Conservation (phyloP, 2,113 vertebrate genomes). For the Rattus rattus region DNA sequence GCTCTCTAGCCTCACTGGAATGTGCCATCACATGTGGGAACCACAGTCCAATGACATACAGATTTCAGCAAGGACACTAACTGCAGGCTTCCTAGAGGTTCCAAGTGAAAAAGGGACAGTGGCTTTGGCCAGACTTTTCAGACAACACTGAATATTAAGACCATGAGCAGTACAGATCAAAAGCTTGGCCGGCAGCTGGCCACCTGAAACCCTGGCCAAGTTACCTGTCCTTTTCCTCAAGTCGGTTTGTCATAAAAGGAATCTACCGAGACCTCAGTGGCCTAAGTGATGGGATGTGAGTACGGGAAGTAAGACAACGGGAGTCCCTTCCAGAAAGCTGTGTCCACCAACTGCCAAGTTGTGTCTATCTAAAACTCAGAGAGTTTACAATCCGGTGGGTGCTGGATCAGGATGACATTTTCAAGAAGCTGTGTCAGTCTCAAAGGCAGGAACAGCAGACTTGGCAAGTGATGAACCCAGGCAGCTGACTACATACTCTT, state of each 20-base stretch:
- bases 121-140: neutral
- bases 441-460: neutral
- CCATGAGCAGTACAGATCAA: neutral
- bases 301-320: neutral
- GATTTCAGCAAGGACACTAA: neutral
- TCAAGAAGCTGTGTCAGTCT: neutral
- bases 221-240: neutral
- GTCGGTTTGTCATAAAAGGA: neutral
- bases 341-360: neutral
- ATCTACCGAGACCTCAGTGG: neutral
- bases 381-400: neutral
- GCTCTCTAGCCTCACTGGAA: neutral
- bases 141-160: neutral
- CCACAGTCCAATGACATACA: neutral
- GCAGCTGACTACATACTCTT: neutral
- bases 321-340: neutral
- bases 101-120: neutral
- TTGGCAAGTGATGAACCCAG: neutral
- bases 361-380: neutral
- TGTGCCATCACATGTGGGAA: neutral
- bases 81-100: neutral
- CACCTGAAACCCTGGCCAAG: neutral
- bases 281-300: neutral
- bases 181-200: neutral
- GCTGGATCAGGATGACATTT: slow-evolving; percentile 24